Base-by-base conservation (phyloP, 30 jellyfish, hydroid and myxozoan genomes). In the Aurelia aurita complex sp. Pacific region DNA sequence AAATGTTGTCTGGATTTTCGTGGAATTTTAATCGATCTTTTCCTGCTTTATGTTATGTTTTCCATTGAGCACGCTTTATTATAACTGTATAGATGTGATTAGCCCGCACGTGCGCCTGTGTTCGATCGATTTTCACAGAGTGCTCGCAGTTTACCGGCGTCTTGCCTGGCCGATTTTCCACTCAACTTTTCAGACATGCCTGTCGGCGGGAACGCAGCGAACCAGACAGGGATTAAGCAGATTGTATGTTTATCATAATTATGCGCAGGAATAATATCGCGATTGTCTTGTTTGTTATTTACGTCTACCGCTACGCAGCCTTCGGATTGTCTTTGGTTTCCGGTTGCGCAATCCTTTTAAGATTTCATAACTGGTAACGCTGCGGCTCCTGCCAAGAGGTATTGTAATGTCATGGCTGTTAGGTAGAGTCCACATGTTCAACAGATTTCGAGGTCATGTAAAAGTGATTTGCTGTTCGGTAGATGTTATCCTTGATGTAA, bases 271-370 rank as follows among this genome's bases (percentile, higher is more conserved):
- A 84, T 84, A 73, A 84, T 84, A 82, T 75, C 79, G 79, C 85
- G 90, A 77, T 77, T 77, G 90, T 87, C 87, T 87, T 87, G 87
- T 87, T 87, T 87, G 90, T 87, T 87, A 87, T 79, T 87, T 87
- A 77, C 96, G 96, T 87, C 96, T 87, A 90, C 87, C 85, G 88
- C 96, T 69, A 50, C 85, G 81, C 96, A 79, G 89, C 84, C 72
- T 77, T 57, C 71, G 67, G 69, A 75, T 87, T 87, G 88, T 76
- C 42, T 68, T 77, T 65, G 85, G 84, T 72, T 77, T 87, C 96
- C 96, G 96, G 90, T 87, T 78, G 81, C 89, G 96, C 86, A 87
- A 77, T 66, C 32, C 81, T 40, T 67, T 70, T 34, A 23, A 80
- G 15, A 6, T 4, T 7, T 46, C 14, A 46, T 46, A 46, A 7